A percentile compares a stretch with the other conserved stretches of the same genome.
Evolutionary conservation across 1,140 invertebrate genomes (phyloP).

Genomic region (Probaryconus sp.): DNA sequence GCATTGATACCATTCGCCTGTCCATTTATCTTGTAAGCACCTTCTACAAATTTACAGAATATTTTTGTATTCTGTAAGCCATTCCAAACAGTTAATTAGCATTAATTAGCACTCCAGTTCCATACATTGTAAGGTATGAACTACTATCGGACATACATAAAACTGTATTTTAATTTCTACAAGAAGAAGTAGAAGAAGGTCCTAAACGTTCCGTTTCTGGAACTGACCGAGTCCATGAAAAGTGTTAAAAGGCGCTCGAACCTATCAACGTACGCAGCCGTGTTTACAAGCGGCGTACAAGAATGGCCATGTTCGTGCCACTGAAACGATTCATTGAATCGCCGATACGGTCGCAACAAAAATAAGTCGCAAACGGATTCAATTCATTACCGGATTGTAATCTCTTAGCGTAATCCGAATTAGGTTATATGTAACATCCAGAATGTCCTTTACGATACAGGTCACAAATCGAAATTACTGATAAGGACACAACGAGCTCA

Average conservation of each 20-base stretch:
- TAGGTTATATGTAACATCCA: constrained; percentile 64
- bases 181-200: no score
- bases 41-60: constrained; percentile 4
- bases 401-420: constrained; percentile 70
- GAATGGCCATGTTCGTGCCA: constrained; percentile 20
- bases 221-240: constrained; percentile 32
- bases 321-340: constrained; percentile 24
- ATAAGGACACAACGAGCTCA: constrained; percentile 61
- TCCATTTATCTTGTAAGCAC: constrained; percentile 1
- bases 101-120: constrained; percentile 10
- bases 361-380: constrained; percentile 31
- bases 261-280: neutral
- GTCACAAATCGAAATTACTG: constrained; percentile 70
- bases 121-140: no score
- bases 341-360: constrained; percentile 29
- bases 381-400: constrained; percentile 67
- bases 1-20: neutral
- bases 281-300: constrained; percentile 40
- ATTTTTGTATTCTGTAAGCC: constrained; percentile 9
- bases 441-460: constrained; percentile 68
- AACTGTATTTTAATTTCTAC: neutral
- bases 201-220: constrained; percentile 4
- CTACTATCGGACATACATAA: no score
- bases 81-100: constrained; percentile 12
- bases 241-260: constrained; percentile 29